Conservation (phyloP, 2,888 invertebrate genomes). For the Volucella inflata region DNA sequence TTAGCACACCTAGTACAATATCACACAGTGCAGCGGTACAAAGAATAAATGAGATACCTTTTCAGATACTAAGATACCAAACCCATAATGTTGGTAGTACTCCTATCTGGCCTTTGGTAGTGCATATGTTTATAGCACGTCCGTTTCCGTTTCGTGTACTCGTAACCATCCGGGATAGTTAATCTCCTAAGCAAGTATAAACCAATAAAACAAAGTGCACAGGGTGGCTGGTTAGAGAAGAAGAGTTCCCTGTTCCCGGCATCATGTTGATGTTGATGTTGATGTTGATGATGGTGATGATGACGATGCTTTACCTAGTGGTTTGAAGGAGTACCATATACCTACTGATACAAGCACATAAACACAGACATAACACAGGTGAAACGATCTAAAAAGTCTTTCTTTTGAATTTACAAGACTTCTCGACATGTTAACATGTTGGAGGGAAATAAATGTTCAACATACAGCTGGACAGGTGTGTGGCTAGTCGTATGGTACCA, state of each 20-base stretch:
- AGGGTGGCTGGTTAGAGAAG: slow-evolving; percentile 30
- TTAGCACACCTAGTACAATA: slow-evolving; percentile 23
- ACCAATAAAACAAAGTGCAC: slow-evolving; percentile 16
- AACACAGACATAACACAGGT: slow-evolving; percentile 25
- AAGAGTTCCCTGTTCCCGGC: slow-evolving; percentile 1
- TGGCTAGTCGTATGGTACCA: slow-evolving; percentile 56
- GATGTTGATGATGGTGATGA: no score
- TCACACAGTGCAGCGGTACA: slow-evolving; percentile 23
- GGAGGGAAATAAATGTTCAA: slow-evolving; percentile 71
- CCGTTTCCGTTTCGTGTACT: slow-evolving; percentile 72
- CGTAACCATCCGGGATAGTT: slow-evolving; percentile 43
- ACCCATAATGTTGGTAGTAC: no score
- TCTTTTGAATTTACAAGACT: slow-evolving; percentile 66
- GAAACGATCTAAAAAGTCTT: slow-evolving; percentile 59
- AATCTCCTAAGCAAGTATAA: slow-evolving; percentile 31
- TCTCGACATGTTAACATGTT: slow-evolving; percentile 74
- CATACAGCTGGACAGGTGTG: slow-evolving; percentile 72
- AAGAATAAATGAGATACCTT: slow-evolving; percentile 54
- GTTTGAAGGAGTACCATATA: slow-evolving; percentile 35
- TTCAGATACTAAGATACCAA: slow-evolving; percentile 42
- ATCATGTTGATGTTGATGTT: slow-evolving; percentile 6
- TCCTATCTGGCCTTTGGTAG: slow-evolving; percentile 12
- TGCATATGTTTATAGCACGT: slow-evolving; percentile 74
- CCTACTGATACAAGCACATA: not conserved
- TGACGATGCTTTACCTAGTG: no score